Conservation (phyloP, 2,888 invertebrate genomes). For the Trissolcus brochymenae region DNA sequence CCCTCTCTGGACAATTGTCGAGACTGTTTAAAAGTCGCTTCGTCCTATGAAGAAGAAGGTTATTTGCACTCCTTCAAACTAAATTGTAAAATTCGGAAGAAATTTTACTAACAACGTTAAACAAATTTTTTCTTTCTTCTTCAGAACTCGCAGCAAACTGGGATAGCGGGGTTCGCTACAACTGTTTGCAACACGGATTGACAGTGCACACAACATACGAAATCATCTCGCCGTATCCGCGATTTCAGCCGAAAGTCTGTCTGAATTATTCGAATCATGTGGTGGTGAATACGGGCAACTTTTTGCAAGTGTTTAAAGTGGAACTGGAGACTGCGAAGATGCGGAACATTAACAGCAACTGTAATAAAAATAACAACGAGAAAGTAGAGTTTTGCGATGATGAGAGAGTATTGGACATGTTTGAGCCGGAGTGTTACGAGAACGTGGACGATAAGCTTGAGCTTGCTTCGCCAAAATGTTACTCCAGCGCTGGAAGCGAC, state of each 20-base stretch:
- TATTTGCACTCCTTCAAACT: neutral
- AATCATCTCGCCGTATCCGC: constrained; percentile 90
- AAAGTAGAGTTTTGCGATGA: constrained; percentile 63
- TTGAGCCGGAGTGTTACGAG: constrained; percentile 65
- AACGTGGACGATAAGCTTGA: constrained; percentile 67
- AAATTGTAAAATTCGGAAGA: neutral
- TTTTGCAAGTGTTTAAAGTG: constrained; percentile 86
- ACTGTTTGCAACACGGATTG: constrained; percentile 92
- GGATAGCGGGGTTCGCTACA: constrained; percentile 81
- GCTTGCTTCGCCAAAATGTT: constrained; percentile 66
- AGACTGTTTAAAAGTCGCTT: constrained; percentile 78
- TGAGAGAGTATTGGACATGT: constrained; percentile 67
- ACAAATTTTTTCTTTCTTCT: neutral
- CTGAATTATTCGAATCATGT: constrained; percentile 85
- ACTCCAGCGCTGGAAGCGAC: constrained; percentile 65
- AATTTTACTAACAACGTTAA: neutral
- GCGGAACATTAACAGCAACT: constrained; percentile 64
- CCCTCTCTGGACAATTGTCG: constrained; percentile 82
- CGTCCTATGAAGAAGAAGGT: constrained; percentile 78
- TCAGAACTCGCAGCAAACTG: constrained; percentile 78
- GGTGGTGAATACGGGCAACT: constrained; percentile 90
- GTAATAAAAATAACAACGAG: too few relatives aligned
- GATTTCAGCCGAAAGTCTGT: constrained; percentile 84
- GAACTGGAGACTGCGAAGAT: constrained; percentile 77
- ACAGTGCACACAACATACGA: constrained; percentile 95